Percentiles rank a stretch among this genome's conserved stretches.
phyloP scores from a whole-genome alignment of 2,888 invertebrate species.

The Pseudococcus viburni region DNA sequence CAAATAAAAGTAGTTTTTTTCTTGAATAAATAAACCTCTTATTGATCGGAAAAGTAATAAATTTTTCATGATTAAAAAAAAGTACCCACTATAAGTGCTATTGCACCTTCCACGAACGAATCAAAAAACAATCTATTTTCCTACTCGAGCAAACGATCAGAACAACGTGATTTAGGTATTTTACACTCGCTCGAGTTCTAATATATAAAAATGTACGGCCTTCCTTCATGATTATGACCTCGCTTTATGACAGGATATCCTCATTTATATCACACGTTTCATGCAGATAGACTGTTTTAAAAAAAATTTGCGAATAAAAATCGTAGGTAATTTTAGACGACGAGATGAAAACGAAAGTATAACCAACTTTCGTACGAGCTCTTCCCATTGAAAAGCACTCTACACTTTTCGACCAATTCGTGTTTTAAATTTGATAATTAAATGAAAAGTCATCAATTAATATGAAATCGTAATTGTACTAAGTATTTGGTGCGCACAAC shows the following conservation, averaged over 20 bases:
- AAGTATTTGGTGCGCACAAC: not conserved
- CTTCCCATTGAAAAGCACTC: not conserved
- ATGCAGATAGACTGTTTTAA: slow-evolving; percentile 28
- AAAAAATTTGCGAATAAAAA: slow-evolving; percentile 51
- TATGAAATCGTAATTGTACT: not conserved
- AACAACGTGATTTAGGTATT: not conserved
- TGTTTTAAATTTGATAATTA: not conserved
- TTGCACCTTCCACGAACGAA: not conserved
- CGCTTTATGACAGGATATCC: slow-evolving; percentile 63
- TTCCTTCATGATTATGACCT: slow-evolving; percentile 59
- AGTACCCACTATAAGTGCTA: too few species aligned
- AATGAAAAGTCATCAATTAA: not conserved
- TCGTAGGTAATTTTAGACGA: slow-evolving; percentile 1
- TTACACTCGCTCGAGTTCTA: not conserved
- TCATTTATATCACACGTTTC: slow-evolving; percentile 60
- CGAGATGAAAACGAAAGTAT: slow-evolving; percentile 29
- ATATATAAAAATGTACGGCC: slow-evolving; percentile 31
- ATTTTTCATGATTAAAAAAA: too few species aligned
- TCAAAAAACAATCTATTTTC: not conserved
- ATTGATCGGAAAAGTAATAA: too few species aligned
- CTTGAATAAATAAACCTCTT: too few species aligned
- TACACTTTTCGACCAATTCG: not conserved
- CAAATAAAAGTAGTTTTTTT: too few species aligned
- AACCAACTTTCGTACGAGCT: not conserved
- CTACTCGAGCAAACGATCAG: not conserved